Evolutionary conservation across 2,797 vertebrate species (phyloP).

Genomic region (Onychomys torridus): DNA sequence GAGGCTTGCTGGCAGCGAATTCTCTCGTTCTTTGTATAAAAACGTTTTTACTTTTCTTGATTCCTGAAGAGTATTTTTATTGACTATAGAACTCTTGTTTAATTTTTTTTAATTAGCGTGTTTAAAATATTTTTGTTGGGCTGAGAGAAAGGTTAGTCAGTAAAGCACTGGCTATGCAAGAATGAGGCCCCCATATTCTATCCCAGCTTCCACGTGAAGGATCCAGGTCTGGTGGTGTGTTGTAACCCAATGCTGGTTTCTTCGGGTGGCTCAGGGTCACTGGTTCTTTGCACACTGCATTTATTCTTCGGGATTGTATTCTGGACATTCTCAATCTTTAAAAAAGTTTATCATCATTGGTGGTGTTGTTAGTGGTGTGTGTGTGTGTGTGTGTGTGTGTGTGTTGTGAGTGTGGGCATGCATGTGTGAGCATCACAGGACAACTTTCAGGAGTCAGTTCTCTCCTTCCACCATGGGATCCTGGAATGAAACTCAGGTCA

Average conservation of each 20-base stretch:
- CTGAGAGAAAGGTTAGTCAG: background rate
- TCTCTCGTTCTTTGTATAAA: background rate
- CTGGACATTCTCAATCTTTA: constrained; percentile 39
- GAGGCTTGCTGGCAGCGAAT: background rate
- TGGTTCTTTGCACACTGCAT: background rate
- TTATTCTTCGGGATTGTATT: background rate
- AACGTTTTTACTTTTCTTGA: background rate
- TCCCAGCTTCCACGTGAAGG: background rate
- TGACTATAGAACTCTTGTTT: background rate
- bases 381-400: background rate
- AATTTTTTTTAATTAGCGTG: background rate
- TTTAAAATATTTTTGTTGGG: background rate
- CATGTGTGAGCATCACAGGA: background rate
- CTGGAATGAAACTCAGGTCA: too few species aligned
- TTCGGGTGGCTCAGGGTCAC: background rate
- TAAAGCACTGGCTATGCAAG: background rate
- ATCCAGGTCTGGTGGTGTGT: background rate
- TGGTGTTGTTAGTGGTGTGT: background rate
- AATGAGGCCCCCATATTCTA: too few species aligned
- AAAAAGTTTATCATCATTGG: background rate
- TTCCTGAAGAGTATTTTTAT: constrained; percentile 34
- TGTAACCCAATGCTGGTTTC: background rate
- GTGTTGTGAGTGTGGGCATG: background rate
- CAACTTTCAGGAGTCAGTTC: background rate
- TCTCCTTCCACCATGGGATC: background rate